phyloP scores from a whole-genome alignment of 2,113 vertebrate species.

The Bagarius yarrelli region DNA sequence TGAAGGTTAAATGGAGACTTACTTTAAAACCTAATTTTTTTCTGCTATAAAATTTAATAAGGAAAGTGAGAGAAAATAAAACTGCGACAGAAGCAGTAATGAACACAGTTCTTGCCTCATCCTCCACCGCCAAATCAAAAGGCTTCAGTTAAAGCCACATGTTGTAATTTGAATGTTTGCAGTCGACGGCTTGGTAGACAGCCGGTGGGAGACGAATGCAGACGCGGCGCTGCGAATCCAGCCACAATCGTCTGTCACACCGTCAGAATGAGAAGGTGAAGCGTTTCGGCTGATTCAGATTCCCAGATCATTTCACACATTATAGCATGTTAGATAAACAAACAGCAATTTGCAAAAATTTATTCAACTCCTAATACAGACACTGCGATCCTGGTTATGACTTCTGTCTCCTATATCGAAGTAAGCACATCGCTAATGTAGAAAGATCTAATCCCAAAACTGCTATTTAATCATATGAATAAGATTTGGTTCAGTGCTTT shows the following conservation, averaged over 20 bases:
- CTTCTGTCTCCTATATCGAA: neutral
- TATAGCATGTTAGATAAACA: neutral
- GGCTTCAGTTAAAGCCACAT: conserved; percentile 13
- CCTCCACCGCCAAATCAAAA: conserved; percentile 10
- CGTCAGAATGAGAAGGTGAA: conserved; percentile 60
- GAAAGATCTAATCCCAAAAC: neutral
- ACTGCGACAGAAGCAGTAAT: neutral
- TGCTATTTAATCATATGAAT: too few species aligned
- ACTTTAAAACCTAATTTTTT: too few species aligned
- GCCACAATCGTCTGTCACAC: conserved; percentile 49
- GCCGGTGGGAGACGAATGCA: conserved; percentile 49
- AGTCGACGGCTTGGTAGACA: conserved; percentile 68
- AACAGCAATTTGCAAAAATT: neutral
- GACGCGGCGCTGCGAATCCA: conserved; percentile 56
- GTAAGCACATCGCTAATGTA: neutral
- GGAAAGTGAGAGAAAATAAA: neutral
- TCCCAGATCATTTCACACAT: conserved; percentile 43
- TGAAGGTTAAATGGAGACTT: neutral
- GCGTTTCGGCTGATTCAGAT: conserved; percentile 18
- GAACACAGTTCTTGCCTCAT: conserved; percentile 4
- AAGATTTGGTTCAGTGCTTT: too few species aligned
- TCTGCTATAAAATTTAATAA: neutral
- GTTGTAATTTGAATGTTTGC: conserved; percentile 15
- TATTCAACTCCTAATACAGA: neutral
- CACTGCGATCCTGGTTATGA: neutral